Base-by-base conservation (phyloP, 1,140 invertebrate species). In the Drosophila neocordata region DNA sequence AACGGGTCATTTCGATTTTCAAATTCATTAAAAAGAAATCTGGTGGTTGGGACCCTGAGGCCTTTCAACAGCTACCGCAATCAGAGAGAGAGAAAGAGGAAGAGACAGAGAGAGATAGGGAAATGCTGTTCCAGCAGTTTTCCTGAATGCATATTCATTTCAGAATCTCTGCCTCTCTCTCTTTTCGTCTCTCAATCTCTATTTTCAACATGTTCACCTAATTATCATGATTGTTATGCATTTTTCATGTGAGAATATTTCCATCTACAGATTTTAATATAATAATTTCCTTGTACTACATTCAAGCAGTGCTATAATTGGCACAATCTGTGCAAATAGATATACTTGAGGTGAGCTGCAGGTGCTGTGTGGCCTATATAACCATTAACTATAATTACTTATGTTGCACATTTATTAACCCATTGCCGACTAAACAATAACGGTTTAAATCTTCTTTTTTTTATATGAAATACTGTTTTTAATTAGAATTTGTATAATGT, bases 11-110 rank as follows among this genome's bases (percentile, higher is more conserved):
- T 77, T 76, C 22, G 41, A 51, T 69, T 77, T 66, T 77, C 61
- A 64, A 59, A 77, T 73, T 69, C 79, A 83, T 88, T 88, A 69
- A 64, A 79, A 71, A 56, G 60, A 73, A 69, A 69, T 82, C 71
- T 72, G 82, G 66, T 64, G 75, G 60, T 63, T 69, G 67, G 24
- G 44, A 55, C 62, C 38, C 48, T 62, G 57, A 60, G 63, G 69
- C 55, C 57, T 77, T 82, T 80, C 67, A 77, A 56, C 70, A 73
- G 35, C 57, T 41, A 58, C 37, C 41, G 56, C 69, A 57, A 51
- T 41, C 12, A 37, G 38, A 20, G 18, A 48, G 27, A 11, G 8
- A 65, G 56, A 59, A 7, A 20, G 11, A 38, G 31, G 41, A 38
- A n/a, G 31, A 15, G 37, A 44, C 13, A 18, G 31, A 11, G n/a